These are phyloP conservation scores for Lasioglossum villosulum DNA, from an alignment of 2,888 invertebrate genomes.

Conservation along the genomic window DNA sequence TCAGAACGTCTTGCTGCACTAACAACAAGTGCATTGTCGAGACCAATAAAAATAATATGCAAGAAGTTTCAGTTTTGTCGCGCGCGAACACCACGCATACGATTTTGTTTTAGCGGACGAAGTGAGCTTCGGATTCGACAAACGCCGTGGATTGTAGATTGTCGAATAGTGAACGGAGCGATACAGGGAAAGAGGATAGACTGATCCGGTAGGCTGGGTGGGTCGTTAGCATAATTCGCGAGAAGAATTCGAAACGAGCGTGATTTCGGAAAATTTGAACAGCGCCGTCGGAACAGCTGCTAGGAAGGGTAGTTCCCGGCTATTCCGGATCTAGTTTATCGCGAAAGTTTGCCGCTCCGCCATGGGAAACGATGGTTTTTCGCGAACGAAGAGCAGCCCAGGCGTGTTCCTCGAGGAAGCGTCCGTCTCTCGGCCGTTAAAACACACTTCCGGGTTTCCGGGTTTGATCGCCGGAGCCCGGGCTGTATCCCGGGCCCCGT, in stretches of 20 bases:
- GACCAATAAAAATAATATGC: too few species aligned
- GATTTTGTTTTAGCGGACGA: fast-evolving
- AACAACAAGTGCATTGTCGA: too few species aligned
- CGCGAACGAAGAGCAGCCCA: not conserved
- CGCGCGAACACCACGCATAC: too few species aligned
- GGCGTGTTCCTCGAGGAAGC: not conserved
- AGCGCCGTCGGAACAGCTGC: slow-evolving; percentile 47
- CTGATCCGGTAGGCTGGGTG: not conserved
- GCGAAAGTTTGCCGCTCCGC: slow-evolving; percentile 74
- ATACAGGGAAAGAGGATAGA: not conserved
- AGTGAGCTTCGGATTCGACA: not conserved
- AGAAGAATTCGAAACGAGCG: slow-evolving; percentile 33
- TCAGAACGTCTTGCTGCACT: too few species aligned
- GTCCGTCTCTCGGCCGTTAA: not conserved
- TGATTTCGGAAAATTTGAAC: slow-evolving; percentile 44
- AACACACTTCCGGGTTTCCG: slow-evolving; percentile 4
- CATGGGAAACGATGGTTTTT: slow-evolving; percentile 56
- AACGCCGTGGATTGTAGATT: not conserved
- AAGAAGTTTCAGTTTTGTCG: too few species aligned
- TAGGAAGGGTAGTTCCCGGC: slow-evolving; percentile 36
- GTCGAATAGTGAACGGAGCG: not conserved
- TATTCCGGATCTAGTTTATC: slow-evolving; percentile 61
- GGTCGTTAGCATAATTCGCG: slow-evolving; percentile 39
- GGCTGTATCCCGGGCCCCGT: slow-evolving; percentile 18
- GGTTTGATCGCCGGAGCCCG: slow-evolving; percentile 7